phyloP scores from a whole-genome alignment of 2,888 invertebrate genomes.

The Drosophila mimetica region DNA sequence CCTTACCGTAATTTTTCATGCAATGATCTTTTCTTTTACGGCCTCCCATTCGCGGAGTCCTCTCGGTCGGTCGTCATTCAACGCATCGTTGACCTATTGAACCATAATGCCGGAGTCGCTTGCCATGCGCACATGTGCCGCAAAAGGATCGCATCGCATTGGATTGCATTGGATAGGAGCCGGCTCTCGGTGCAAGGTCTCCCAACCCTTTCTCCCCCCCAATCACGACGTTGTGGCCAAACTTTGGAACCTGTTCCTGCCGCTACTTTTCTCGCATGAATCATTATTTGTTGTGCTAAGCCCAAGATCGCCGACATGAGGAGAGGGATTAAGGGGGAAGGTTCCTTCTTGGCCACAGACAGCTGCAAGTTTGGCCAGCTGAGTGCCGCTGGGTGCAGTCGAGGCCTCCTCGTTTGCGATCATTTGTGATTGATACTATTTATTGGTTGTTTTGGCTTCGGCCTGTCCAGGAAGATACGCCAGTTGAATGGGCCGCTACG shows the following conservation, averaged over 20 bases:
- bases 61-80: slow-evolving; percentile 67
- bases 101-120: slow-evolving; percentile 69
- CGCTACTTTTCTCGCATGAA: slow-evolving; percentile 78
- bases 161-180: background rate
- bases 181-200: slow-evolving; percentile 26
- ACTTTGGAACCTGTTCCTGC: slow-evolving; percentile 68
- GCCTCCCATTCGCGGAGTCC: slow-evolving; percentile 40
- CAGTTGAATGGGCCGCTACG: slow-evolving; percentile 52
- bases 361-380: slow-evolving; percentile 73
- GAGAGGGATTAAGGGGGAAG: slow-evolving; percentile 10
- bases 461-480: slow-evolving; percentile 26
- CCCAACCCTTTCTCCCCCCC: slow-evolving; percentile 19
- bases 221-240: slow-evolving; percentile 59
- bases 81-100: slow-evolving; percentile 84
- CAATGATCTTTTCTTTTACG: slow-evolving; percentile 67
- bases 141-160: slow-evolving; percentile 57
- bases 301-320: slow-evolving; percentile 5
- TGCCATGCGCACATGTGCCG: slow-evolving; percentile 72
- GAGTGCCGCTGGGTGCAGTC: slow-evolving; percentile 67
- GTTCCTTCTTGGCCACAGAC: slow-evolving; percentile 51
- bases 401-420: slow-evolving; percentile 70
- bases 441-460: slow-evolving; percentile 66
- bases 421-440: slow-evolving; percentile 77
- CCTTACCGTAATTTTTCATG: slow-evolving; percentile 79
- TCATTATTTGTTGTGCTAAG: slow-evolving; percentile 74